Base-by-base conservation (phyloP, 2,113 vertebrate genomes). In the Gobius niger region DNA sequence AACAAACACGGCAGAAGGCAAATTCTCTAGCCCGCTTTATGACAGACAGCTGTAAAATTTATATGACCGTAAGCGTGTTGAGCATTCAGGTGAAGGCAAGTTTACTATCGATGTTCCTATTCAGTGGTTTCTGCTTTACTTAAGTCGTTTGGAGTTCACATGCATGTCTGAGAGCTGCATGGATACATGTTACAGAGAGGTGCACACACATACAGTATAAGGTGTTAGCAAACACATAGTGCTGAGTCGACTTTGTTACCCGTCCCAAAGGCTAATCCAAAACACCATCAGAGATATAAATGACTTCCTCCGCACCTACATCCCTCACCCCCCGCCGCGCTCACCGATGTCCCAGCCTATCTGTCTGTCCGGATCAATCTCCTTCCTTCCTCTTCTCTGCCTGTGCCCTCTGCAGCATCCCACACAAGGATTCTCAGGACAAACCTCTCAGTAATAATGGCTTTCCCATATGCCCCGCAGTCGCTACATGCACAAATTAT, bases 321-420 rank as follows among this genome's bases (percentile, higher is more conserved):
- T 66, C 65, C 19, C 51, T 56, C 44, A 15, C 41, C 49, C 49
- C 12, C 16, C 44, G 18, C 60, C 14, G 42, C 10, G 18, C 46
- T 50, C 14, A 61, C 78, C 85, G 77, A 80, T 87, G 83, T 73
- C 67, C 63, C 54, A 61, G 63, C 76, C 71, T 62, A 72, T 86
- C 77, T 24, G 52, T 72, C 57, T 50, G 49, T 49, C 77, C 49
- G 44, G 49, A 71, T 83, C 68, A 54, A 34, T 77, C 44, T 73
- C 75, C 69, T 70, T 18, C 44, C 18, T 42, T n/a, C 52, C 56
- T 67, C 18, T 59, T 66, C 59, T 54, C 63, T 71, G 10, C 67
- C 47, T 66, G 63, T 7, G 15, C 34, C 14, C 24, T 44, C 40
- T 13, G 12, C 13, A 9, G 3, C 8, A 18, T 19, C 18, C 9